Evolutionary conservation across 2,797 vertebrate genomes (phyloP).

Genomic region (Gallinago nigripennis): DNA sequence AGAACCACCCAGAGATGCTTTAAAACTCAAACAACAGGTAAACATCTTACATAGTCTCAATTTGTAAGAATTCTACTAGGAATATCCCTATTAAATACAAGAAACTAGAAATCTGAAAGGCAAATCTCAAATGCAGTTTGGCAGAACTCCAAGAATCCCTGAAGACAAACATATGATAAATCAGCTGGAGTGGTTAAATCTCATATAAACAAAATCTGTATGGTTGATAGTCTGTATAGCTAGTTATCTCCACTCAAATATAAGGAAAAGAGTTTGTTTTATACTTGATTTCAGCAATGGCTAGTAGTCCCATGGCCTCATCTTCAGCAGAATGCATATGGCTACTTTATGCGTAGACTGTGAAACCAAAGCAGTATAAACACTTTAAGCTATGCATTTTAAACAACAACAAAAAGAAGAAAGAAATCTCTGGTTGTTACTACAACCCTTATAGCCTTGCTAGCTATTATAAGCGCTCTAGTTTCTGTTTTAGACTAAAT

Average conservation of each 20-base stretch:
- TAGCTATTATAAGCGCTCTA: not conserved
- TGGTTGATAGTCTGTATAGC: not conserved
- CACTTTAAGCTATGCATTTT: not conserved
- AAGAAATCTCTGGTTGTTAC: not conserved
- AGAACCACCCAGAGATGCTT: not conserved
- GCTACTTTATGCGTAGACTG: not conserved
- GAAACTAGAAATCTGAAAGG: not conserved
- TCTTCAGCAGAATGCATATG: not conserved
- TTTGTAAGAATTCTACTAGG: not conserved
- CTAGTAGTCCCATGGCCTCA: not conserved
- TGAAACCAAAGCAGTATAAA: not conserved
- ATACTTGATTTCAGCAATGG: not conserved
- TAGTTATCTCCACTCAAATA: not conserved
- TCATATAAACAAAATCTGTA: conserved; percentile 2
- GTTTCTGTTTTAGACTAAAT: not conserved
- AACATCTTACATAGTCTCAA: not conserved
- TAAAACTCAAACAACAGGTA: not conserved
- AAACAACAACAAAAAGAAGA: not conserved
- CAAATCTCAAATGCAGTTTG: not conserved
- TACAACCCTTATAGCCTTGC: not conserved
- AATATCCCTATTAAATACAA: not conserved
- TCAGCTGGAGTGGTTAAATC: not conserved
- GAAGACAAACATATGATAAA: conserved; percentile 2
- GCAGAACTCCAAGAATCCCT: not conserved
- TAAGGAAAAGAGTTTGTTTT: not conserved